Evolutionary conservation across 2,113 vertebrate species (phyloP), one percentile per base, ranked within the genome.

Genomic region (Castor canadensis): DNA sequence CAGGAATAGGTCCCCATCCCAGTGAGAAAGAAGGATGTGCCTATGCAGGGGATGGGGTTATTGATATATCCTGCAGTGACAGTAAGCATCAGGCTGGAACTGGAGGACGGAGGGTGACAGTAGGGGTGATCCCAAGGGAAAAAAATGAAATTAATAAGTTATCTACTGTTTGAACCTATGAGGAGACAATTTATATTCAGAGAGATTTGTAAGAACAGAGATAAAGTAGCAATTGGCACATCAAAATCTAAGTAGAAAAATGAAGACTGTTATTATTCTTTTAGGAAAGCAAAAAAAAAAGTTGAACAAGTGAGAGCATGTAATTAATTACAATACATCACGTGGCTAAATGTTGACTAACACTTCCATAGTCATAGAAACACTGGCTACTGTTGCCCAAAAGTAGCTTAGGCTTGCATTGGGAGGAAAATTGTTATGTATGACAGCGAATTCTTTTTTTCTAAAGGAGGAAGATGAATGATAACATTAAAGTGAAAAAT

Each of bases 221-320:
- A n/a, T 54, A 67, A 71, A 93, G 88, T 69, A 85, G 72, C 28
- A 6, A 91, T 45, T 54, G 52, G 54, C 32, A 66, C 54, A 72
- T 40, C 16, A 75, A 80, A 73, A 45, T 38, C 49, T 96, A 85
- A 86, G 69, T 26, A 92, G 45, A 89, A 94, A 95, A 81, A 58
- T 45, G 26, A 35, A 93, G 28, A 72, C 30, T 22, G 13, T 60
- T 72, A 62, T n/a, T 62, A 15, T 79, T 85, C 32, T 82, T 15
- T 38, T 56, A 75, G 30, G 49, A 87, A 87, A n/a, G n/a, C 0
- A 73, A 76, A 93, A 28, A 47, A 79, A 47, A 75, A 45, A 3
- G 1, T 84, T 54, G 8, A 93, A 56, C 24, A 11, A 62, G 26
- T 64, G 90, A 83, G 52, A 62, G 76, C 58, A 26, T 52, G 20